Percentiles rank a stretch among this genome's conserved stretches.
These are phyloP conservation scores for Puntigrus tetrazona DNA, from an alignment of 2,113 vertebrate genomes.

Conservation along the genomic window DNA sequence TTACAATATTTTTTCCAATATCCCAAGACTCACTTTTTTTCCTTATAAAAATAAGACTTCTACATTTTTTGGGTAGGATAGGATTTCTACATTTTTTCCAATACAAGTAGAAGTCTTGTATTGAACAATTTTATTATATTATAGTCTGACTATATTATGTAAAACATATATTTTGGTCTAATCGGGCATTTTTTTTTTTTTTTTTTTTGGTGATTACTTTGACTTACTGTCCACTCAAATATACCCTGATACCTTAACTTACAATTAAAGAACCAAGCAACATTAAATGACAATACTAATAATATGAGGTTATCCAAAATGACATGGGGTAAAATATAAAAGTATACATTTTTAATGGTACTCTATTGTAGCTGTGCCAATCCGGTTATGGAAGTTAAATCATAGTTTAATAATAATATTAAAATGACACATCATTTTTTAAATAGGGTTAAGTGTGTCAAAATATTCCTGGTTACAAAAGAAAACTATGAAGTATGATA, in stretches of 20 bases:
- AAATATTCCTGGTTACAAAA: neutral
- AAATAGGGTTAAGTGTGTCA: neutral
- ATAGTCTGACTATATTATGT: too few species aligned
- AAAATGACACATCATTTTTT: neutral
- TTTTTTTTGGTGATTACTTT: neutral
- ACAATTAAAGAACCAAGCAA: neutral
- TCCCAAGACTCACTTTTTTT: neutral
- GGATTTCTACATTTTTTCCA: neutral
- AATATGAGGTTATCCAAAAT: neutral
- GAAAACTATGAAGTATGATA: neutral
- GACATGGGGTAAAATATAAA: neutral
- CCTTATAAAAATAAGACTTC: neutral
- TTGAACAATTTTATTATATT: too few species aligned
- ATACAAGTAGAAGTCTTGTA: neutral
- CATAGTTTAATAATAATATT: neutral
- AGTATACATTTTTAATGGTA: neutral
- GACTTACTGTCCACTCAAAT: neutral
- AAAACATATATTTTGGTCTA: neutral
- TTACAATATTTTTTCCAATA: neutral
- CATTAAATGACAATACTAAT: neutral
- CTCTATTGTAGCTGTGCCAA: neutral
- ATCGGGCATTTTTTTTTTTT: too few species aligned
- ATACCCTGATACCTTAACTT: neutral
- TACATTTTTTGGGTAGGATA: neutral
- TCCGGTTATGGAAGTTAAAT: neutral